These are phyloP conservation scores for Oplegnathus fasciatus DNA, from an alignment of 2,113 vertebrate species.

Conservation along the genomic window DNA sequence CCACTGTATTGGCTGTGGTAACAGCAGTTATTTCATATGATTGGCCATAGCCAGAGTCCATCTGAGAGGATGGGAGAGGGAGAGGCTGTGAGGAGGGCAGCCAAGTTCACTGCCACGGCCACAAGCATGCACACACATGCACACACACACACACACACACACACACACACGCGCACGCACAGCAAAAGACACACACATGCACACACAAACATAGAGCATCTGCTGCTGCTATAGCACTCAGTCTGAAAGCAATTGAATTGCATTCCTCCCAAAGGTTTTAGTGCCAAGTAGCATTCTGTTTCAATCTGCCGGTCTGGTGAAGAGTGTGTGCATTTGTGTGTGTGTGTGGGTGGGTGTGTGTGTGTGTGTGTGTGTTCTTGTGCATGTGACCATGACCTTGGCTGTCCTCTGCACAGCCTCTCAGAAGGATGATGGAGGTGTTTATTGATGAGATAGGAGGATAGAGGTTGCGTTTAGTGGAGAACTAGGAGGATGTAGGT, in stretches of 20 bases:
- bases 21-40: conserved; percentile 47
- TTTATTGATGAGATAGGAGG: conserved; percentile 28
- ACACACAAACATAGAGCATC: conserved; percentile 39
- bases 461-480: neutral
- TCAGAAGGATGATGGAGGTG: conserved; percentile 42
- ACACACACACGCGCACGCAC: neutral
- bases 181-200: neutral
- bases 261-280: conserved; percentile 58
- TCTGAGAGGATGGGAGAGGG: conserved; percentile 33
- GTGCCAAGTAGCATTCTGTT: conserved; percentile 52
- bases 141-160: neutral
- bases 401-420: conserved; percentile 24
- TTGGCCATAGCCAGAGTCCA: conserved; percentile 31
- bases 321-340: neutral
- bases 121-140: neutral
- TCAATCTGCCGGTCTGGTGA: conserved; percentile 23
- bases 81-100: conserved; percentile 30
- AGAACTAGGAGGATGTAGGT: neutral
- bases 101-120: conserved; percentile 41
- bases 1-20: conserved; percentile 28
- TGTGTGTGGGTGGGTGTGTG: neutral
- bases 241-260: conserved; percentile 60
- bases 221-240: conserved; percentile 50
- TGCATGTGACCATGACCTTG: conserved; percentile 29
- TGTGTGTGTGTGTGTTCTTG: neutral